Base-by-base conservation (phyloP, 2,113 vertebrate genomes). In the Toxotes chatareus region DNA sequence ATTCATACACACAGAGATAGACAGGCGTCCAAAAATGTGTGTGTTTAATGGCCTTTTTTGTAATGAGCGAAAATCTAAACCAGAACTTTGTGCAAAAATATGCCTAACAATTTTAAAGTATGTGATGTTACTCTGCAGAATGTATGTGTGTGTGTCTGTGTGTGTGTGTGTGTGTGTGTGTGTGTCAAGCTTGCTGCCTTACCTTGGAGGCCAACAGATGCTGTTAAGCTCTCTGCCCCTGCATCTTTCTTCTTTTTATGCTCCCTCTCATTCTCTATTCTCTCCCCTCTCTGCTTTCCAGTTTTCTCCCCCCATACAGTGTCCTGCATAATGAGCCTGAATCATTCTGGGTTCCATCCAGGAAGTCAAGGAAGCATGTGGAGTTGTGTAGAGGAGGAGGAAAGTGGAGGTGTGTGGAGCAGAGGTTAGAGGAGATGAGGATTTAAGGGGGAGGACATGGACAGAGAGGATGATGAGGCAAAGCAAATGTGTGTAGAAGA, bases 311-410 rank as follows among this genome's bases (percentile, higher is more conserved):
- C 68, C 69, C 64, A 80, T 77, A 72, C 68, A 64, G 76, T 49
- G 76, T 76, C 89, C 89, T 82, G 88, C 86, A 89, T 84, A 88
- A 92, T 85, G 80, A 91, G 79, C 70, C 63, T 86, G 86, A 89
- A 90, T 91, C 87, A 47, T 86, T 92, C 89, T 90, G 89, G 90
- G 86, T 72, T 51, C 16, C 31, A 42, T 90, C 83, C 88, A 89
- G 80, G 40, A 88, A 71, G 53, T 47, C 65, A 60, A 46, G 57
- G 74, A 68, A 59, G 71, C 79, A 73, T 76, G 73, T 76, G 73
- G 66, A 27, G 83, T 59, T 51, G 64, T 62, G 49, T 14, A 60
- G 44, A 78, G 46, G 60, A 72, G 27, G 16, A 62, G 46, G 44
- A 49, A 16, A 40, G 59, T 55, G 63, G 73, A 76, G 65, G 34